Evolutionary conservation across 2,797 vertebrate species (phyloP).

Genomic region (Pangasius krempfi): DNA sequence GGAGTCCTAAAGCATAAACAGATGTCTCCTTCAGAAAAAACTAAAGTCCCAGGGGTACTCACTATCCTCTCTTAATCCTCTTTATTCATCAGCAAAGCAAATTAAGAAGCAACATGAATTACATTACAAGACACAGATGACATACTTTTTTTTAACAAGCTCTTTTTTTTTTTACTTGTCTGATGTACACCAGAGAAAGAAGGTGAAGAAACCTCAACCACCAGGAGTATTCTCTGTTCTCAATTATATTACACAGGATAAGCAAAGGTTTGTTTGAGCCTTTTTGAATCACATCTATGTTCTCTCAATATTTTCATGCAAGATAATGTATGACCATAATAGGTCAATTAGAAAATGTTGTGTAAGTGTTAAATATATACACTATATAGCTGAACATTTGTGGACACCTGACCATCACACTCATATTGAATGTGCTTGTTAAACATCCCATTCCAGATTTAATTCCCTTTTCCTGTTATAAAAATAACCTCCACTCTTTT

Average conservation of each 20-base stretch:
- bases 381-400: neutral
- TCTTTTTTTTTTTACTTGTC: neutral
- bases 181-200: conserved; percentile 7
- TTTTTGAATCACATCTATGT: neutral
- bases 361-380: neutral
- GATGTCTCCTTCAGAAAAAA: neutral
- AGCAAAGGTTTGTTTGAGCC: conserved; percentile 25
- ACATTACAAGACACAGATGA: neutral
- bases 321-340: neutral
- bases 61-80: neutral
- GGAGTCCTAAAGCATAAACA: neutral
- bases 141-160: neutral
- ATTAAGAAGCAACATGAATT: neutral
- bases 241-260: neutral
- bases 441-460: neutral
- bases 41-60: neutral
- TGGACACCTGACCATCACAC: neutral
- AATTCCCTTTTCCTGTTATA: neutral
- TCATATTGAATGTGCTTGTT: neutral
- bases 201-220: neutral
- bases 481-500: neutral
- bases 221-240: neutral
- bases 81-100: neutral
- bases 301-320: neutral
- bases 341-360: neutral